Evolutionary conservation across 2,113 vertebrate genomes (phyloP).

Genomic region (Strix aluco): DNA sequence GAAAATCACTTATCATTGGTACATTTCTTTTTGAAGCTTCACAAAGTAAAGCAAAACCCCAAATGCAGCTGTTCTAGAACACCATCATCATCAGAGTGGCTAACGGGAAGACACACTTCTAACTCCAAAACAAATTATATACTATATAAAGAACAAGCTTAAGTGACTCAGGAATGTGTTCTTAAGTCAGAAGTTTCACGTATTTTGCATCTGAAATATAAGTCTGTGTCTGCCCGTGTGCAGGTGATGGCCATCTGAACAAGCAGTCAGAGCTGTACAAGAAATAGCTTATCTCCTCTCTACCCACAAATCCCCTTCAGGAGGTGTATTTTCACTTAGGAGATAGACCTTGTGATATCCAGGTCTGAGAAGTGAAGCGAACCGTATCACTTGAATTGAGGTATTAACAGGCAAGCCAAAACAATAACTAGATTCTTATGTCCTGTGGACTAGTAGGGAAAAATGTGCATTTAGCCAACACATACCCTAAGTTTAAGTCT

Average conservation of each 20-base stretch:
- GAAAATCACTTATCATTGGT: constrained; percentile 9
- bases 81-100: neutral
- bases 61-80: constrained; percentile 78
- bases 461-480: neutral
- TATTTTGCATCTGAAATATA: constrained; percentile 55
- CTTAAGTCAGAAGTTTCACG: constrained; percentile 58
- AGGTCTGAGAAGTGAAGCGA: neutral
- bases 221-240: neutral
- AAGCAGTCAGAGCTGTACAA: neutral
- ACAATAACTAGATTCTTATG: neutral
- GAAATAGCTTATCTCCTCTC: neutral
- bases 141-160: constrained; percentile 81
- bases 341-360: neutral
- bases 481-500: neutral
- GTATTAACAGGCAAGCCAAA: neutral
- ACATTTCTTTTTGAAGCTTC: constrained; percentile 66
- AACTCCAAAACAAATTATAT: constrained; percentile 80
- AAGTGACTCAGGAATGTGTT: constrained; percentile 57
- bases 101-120: constrained; percentile 68
- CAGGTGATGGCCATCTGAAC: constrained; percentile 60
- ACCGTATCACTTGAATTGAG: neutral
- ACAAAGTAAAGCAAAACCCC: constrained; percentile 81
- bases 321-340: neutral
- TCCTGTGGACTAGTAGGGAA: neutral
- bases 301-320: neutral